Evolutionary conservation across 1,140 invertebrate species (phyloP), one percentile per base, ranked within the genome.

Genomic region (Chrysomallon squamiferum): DNA sequence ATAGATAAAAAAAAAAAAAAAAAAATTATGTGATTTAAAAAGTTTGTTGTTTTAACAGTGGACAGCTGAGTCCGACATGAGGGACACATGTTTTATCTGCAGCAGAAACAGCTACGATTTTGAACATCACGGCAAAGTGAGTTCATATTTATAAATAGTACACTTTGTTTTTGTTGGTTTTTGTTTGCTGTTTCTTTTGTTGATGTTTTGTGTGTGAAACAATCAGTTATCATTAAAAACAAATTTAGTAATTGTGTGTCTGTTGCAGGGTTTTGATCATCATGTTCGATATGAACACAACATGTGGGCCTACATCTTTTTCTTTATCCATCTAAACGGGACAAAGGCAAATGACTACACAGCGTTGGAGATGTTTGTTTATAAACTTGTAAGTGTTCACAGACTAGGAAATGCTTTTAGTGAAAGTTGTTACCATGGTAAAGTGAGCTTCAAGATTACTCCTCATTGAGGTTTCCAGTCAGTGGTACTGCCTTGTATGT

Each of bases 221-320:
- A n/a, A n/a, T n/a, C n/a, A n/a, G n/a, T n/a, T n/a, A n/a, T n/a
- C n/a, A n/a, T n/a, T n/a, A n/a, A n/a, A n/a, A n/a, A n/a, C n/a
- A n/a, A n/a, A n/a, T n/a, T n/a, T n/a, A n/a, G n/a, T n/a, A n/a
- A n/a, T n/a, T n/a, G n/a, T n/a, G n/a, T n/a, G n/a, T n/a, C n/a
- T n/a, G n/a, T 61, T 69, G 2, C 71, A 84, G 81, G 84, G 84
- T 0, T 86, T 86, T 69, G 81, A 84, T 13, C 79, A 84, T 56
- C 84, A 86, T 69, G 83, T 85, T 9, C 66, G 75, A 30, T 54
- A 75, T 20, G 84, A 86, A 65, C 84, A 86, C 73, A 84, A 85
- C 66, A 82, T 84, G 79, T 86, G 84, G 84, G 71, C 82, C 5
- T 86, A 86, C 69, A 79, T 86, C 5, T 86, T 85, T 74, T 86